Conservation (phyloP, 37 sponge, comb jelly and placozoan genomes). For the Aplysina aerophoba region DNA sequence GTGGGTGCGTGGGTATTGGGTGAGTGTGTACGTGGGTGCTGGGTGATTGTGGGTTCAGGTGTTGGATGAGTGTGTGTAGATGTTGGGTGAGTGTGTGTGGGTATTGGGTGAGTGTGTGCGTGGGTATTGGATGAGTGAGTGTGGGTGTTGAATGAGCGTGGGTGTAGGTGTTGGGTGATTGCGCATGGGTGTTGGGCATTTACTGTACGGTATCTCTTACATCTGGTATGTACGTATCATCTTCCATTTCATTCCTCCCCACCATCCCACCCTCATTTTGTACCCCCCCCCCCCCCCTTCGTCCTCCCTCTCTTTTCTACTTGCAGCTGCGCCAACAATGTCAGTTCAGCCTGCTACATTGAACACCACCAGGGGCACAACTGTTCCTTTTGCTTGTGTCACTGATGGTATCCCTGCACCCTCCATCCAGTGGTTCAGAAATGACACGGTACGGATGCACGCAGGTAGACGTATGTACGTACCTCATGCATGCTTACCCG, state of each 20-base stretch:
- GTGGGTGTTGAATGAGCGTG: not conserved
- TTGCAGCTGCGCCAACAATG: not conserved
- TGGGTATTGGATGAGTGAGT: not conserved
- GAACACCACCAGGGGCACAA: not conserved
- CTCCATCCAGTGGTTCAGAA: not conserved
- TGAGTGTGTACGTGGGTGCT: too few relatives aligned
- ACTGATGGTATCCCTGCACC: not conserved
- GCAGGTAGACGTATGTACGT: not conserved
- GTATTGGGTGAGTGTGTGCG: constrained; percentile 8
- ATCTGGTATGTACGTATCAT: too few relatives aligned
- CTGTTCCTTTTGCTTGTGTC: not conserved
- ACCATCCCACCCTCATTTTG: too few relatives aligned
- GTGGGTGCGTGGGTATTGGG: constrained; percentile 10
- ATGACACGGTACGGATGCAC: not conserved
- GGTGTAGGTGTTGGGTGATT: not conserved
- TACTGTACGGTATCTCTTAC: too few relatives aligned
- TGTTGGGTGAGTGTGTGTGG: constrained; percentile 18
- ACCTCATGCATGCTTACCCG: not conserved
- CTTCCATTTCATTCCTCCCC: too few relatives aligned
- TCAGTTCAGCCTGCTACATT: not conserved
- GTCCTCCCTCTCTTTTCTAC: not conserved
- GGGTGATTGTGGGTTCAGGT: too few relatives aligned
- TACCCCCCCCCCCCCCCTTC: too few relatives aligned
- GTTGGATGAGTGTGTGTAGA: too few relatives aligned
- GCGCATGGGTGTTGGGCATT: too few relatives aligned